Conservation (phyloP, 2,113 vertebrate genomes). For the Chloropsis hardwickii region DNA sequence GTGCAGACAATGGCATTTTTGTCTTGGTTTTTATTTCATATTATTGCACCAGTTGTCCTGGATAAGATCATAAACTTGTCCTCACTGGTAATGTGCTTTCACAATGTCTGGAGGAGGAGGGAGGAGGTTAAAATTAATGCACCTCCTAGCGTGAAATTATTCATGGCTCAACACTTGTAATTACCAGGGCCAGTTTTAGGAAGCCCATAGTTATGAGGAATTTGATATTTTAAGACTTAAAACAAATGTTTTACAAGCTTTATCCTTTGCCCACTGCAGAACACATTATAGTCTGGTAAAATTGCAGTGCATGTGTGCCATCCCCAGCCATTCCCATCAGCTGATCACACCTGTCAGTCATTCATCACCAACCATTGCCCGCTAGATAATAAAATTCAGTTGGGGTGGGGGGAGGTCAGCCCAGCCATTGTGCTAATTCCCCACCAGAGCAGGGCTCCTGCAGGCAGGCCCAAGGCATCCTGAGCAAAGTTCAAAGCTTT, state of each 20-base stretch:
- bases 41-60: constrained; percentile 64
- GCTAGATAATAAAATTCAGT: not conserved
- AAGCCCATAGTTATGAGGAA: constrained; percentile 70
- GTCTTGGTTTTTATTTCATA: constrained; percentile 53
- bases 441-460: not conserved
- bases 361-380: constrained; percentile 50
- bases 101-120: constrained; percentile 41
- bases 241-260: constrained; percentile 78
- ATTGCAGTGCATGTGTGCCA: not conserved
- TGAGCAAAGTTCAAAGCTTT: constrained; percentile 55
- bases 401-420: not conserved
- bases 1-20: constrained; percentile 55
- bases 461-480: constrained; percentile 6
- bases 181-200: constrained; percentile 68
- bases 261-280: constrained; percentile 61
- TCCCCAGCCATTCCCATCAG: constrained; percentile 55
- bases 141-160: constrained; percentile 60
- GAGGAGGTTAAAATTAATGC: constrained; percentile 41
- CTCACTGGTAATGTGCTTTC: constrained; percentile 50
- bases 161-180: constrained; percentile 70
- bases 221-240: constrained; percentile 85
- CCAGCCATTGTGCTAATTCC: constrained; percentile 20
- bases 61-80: constrained; percentile 69
- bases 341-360: constrained; percentile 71
- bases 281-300: constrained; percentile 37